phyloP scores from a whole-genome alignment of 37 sponge, comb jelly and placozoan species.

The Halichondria panicea region DNA sequence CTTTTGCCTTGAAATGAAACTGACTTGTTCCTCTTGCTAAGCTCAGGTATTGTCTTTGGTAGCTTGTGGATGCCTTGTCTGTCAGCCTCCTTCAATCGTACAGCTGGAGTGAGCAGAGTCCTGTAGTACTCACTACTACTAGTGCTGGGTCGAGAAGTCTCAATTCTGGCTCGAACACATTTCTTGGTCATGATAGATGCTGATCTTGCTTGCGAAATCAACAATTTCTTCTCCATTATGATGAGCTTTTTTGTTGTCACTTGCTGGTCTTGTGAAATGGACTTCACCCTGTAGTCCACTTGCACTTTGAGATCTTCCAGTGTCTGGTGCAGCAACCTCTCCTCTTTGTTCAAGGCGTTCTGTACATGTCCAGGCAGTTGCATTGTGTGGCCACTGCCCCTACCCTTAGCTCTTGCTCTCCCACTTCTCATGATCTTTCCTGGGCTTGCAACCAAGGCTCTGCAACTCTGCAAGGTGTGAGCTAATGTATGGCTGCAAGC shows the following conservation, averaged over 20 bases:
- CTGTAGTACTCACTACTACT: slow-evolving; percentile 3
- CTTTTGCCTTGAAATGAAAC: not conserved
- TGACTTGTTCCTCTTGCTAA: not conserved
- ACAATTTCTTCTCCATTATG: not conserved
- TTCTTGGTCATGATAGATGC: not conserved
- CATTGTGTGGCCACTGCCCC: not conserved
- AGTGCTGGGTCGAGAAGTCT: too few relatives aligned
- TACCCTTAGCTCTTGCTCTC: too few relatives aligned
- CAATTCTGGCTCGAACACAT: not conserved
- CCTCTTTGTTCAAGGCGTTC: not conserved
- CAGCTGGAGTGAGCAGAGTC: slow-evolving; percentile 6
- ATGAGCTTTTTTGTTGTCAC: not conserved
- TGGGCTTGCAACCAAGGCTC: too few relatives aligned
- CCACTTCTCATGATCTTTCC: not conserved
- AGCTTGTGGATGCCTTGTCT: too few relatives aligned
- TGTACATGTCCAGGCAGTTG: slow-evolving; percentile 9
- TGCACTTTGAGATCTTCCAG: slow-evolving; percentile 3
- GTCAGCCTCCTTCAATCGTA: too few relatives aligned
- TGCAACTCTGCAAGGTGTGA: not conserved
- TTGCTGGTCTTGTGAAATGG: slow-evolving; percentile 12
- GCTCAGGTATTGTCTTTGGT: too few relatives aligned
- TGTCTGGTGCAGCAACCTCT: not conserved
- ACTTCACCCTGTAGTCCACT: not conserved
- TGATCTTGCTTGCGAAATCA: not conserved
- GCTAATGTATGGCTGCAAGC: not conserved